phyloP scores from a whole-genome alignment of 2,797 vertebrate species.

The Hozukius guyotensis region DNA sequence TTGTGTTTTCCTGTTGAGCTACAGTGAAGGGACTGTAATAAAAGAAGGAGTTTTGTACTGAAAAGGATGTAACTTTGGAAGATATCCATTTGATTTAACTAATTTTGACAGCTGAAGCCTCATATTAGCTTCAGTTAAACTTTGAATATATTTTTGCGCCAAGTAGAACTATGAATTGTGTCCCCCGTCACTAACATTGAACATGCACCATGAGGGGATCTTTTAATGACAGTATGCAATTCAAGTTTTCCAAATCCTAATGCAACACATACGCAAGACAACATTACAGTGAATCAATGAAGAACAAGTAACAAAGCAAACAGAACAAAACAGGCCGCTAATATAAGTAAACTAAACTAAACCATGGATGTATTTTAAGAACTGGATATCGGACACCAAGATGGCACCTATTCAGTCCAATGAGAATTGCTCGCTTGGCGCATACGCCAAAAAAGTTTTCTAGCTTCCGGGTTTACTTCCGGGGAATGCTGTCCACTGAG shows the following conservation, averaged over 20 bases:
- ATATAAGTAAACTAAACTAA: not conserved
- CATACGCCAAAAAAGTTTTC: too few species aligned
- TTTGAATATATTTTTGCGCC: not conserved
- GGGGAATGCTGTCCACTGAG: too few species aligned
- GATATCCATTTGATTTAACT: not conserved
- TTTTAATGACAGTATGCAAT: not conserved
- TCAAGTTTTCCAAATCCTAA: not conserved
- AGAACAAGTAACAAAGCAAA: not conserved
- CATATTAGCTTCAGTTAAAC: not conserved
- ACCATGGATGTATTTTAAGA: too few species aligned
- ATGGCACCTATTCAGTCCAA: too few species aligned
- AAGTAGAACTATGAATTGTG: not conserved
- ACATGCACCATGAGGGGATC: not conserved
- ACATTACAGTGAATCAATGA: not conserved
- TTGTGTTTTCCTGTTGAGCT: not conserved
- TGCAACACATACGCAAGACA: not conserved
- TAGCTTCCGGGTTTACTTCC: too few species aligned
- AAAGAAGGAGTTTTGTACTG: not conserved
- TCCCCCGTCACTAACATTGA: not conserved
- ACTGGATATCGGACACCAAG: too few species aligned
- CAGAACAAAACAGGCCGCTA: not conserved
- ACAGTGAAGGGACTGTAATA: not conserved
- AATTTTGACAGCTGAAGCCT: not conserved
- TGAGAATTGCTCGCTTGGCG: too few species aligned
- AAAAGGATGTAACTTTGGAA: not conserved